phyloP scores from a whole-genome alignment of 2,113 vertebrate genomes.

The Pogona vitticeps region DNA sequence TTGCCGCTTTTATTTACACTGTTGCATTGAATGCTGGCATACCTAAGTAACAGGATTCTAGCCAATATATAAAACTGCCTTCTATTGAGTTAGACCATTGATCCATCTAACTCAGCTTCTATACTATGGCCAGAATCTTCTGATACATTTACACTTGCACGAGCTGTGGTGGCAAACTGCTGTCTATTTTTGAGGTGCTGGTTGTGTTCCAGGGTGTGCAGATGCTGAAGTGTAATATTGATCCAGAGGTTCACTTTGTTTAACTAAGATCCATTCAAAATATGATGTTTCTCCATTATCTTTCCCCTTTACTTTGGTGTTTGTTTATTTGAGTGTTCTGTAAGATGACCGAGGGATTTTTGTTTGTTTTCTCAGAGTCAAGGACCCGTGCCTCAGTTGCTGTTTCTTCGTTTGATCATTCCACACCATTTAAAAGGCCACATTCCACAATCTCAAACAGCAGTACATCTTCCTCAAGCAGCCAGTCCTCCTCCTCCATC shows the following conservation, averaged over 20 bases:
- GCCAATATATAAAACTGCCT: too few relatives aligned
- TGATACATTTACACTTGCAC: too few relatives aligned
- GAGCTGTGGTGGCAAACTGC: too few relatives aligned
- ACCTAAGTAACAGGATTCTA: too few relatives aligned
- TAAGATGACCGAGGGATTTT: background rate
- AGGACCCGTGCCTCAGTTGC: slow-evolving; percentile 71
- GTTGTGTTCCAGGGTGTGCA: too few relatives aligned
- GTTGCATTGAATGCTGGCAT: too few relatives aligned
- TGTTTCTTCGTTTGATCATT: slow-evolving; percentile 75
- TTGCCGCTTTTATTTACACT: too few relatives aligned
- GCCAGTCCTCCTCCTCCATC: slow-evolving; percentile 82
- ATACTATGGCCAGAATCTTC: too few relatives aligned
- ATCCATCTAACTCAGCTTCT: background rate
- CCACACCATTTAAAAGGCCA: slow-evolving; percentile 78
- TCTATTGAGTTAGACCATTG: too few relatives aligned
- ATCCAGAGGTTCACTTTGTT: background rate
- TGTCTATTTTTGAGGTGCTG: too few relatives aligned
- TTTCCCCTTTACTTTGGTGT: background rate
- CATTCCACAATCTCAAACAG: slow-evolving; percentile 87
- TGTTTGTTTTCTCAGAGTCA: slow-evolving; percentile 66
- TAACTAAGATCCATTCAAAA: background rate
- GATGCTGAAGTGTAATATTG: too few relatives aligned
- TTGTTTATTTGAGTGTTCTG: background rate
- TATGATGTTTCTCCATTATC: background rate
- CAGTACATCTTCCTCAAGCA: slow-evolving; percentile 85